Percentiles rank a stretch among this genome's conserved stretches.
Evolutionary conservation across 64 coral and sea anemone species (phyloP).

Genomic region (Actinia equina): DNA sequence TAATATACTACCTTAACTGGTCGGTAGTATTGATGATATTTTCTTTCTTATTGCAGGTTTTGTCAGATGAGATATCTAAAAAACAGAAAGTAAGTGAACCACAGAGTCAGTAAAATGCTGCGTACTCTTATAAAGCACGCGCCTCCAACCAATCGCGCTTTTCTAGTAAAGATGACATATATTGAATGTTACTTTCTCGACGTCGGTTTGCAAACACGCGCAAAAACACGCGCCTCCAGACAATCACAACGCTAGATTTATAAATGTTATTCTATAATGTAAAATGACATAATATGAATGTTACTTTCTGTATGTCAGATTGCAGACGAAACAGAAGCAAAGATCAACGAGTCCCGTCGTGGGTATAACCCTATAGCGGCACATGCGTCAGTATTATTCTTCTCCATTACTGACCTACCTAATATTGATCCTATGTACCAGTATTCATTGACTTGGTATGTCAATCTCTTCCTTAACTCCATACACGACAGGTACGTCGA

Average conservation of each 20-base stretch:
- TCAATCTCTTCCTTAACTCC: constrained; percentile 98
- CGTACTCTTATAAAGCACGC: no score
- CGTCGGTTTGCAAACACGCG: no score
- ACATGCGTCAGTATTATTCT: constrained; percentile 93
- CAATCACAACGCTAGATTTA: no score
- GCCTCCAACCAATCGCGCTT: no score
- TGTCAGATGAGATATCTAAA: constrained; percentile 98
- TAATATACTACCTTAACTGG: neutral
- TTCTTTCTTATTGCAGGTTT: constrained; percentile 47
- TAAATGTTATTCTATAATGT: no score
- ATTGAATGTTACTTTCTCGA: no score
- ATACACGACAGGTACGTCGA: constrained; percentile 92
- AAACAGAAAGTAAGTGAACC: constrained; percentile 61
- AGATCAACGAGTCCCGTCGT: constrained; percentile 91
- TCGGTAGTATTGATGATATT: neutral
- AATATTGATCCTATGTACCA: constrained; percentile 99
- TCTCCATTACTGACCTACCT: constrained; percentile 95
- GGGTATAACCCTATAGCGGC: constrained; percentile 94
- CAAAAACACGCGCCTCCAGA: no score
- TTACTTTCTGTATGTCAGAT: constrained; percentile 23
- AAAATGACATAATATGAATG: no score
- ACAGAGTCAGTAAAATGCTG: no score
- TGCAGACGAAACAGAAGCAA: constrained; percentile 96
- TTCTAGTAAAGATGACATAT: no score
- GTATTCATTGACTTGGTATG: constrained; percentile 96